Evolutionary conservation across 2,113 vertebrate species (phyloP).

Genomic region (Monopterus albus): DNA sequence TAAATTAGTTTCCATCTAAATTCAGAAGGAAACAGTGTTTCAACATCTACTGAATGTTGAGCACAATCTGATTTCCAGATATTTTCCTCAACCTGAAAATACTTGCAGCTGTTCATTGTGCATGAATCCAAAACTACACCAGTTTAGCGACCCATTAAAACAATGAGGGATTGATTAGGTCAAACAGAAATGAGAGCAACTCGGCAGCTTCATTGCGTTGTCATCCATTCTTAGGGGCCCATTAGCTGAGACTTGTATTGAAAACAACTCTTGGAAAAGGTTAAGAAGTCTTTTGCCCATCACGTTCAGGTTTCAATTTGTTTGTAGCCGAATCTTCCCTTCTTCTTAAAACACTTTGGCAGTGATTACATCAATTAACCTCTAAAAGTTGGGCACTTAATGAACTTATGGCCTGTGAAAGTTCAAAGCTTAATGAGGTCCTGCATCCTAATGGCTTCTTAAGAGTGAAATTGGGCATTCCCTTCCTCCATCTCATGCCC

Average conservation of each 20-base stretch:
- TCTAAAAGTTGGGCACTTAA: slow-evolving; percentile 64
- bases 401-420: slow-evolving; percentile 69
- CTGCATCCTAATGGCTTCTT: slow-evolving; percentile 60
- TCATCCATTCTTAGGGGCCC: background rate
- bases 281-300: slow-evolving; percentile 9
- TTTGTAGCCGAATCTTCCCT: slow-evolving; percentile 44
- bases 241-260: slow-evolving; percentile 1
- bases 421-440: slow-evolving; percentile 73
- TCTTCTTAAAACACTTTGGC: slow-evolving; percentile 46
- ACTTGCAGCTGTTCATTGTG: background rate
- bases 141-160: background rate
- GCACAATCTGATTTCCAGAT: background rate
- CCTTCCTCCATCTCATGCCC: slow-evolving; percentile 31
- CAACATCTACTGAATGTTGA: background rate
- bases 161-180: background rate
- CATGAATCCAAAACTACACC: background rate
- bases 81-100: slow-evolving; percentile 2
- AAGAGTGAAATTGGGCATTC: slow-evolving; percentile 41
- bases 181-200: background rate
- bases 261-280: slow-evolving; percentile 16
- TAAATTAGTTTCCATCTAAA: background rate
- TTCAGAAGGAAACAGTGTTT: background rate
- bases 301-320: slow-evolving; percentile 16
- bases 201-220: background rate
- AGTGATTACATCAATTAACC: slow-evolving; percentile 62